Evolutionary conservation across 2,888 invertebrate species (phyloP).

Genomic region (Tiliacea aurago): DNA sequence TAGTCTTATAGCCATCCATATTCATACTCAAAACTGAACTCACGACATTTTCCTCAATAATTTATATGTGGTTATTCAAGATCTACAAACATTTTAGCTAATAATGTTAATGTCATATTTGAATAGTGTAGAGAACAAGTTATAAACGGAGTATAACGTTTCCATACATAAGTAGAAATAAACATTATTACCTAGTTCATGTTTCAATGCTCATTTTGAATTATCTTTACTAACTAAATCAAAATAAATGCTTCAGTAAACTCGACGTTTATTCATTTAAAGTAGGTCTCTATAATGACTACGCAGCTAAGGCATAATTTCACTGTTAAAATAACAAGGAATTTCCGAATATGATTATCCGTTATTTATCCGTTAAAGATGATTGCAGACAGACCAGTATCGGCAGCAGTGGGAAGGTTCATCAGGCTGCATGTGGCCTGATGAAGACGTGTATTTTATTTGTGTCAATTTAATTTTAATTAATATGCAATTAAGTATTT

Average conservation of each 20-base stretch:
- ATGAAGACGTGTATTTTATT: no score
- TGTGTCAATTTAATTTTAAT: no score
- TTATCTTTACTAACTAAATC: slow-evolving; percentile 8
- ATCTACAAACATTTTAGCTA: slow-evolving; percentile 10
- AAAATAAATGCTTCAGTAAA: slow-evolving; percentile 13
- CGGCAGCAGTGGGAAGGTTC: no score
- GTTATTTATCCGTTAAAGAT: no score
- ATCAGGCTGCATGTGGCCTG: no score
- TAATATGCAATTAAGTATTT: no score
- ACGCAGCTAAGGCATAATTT: neutral
- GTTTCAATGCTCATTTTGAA: slow-evolving; percentile 25
- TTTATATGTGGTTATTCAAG: no score
- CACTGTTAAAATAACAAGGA: neutral
- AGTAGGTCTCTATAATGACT: neutral
- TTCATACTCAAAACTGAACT: no score
- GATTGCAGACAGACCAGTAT: no score
- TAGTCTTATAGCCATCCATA: no score
- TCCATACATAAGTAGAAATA: slow-evolving; percentile 34
- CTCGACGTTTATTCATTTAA: neutral
- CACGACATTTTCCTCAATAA: no score
- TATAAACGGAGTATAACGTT: slow-evolving; percentile 25
- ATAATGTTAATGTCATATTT: slow-evolving; percentile 24
- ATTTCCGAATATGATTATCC: neutral
- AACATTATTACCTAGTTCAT: slow-evolving; percentile 23
- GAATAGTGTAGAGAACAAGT: neutral